Evolutionary conservation across 2,797 vertebrate genomes (phyloP), one percentile per base, ranked within the genome.

Genomic region (Apodemus agrarius): DNA sequence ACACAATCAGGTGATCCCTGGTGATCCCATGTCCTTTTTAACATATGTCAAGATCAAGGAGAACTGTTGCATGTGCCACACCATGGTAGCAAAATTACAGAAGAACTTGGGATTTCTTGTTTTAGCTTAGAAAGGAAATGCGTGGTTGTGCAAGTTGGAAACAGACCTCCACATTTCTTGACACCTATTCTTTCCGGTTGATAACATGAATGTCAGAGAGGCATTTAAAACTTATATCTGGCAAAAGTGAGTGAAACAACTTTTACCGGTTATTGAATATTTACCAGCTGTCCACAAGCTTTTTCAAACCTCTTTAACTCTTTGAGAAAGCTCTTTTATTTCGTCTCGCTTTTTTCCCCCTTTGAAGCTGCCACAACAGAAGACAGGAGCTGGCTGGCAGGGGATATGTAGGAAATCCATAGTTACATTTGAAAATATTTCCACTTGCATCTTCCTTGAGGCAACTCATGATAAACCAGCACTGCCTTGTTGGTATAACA

Each of bases 121-220:
- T 86, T 87, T 90, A 82, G 59, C 84, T 91, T 83, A 72, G 88
- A 96, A 63, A 94, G 63, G n/a, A 90, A 90, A 67, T 76, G 43
- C 26, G 31, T 74, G 52, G n/a, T 76, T 40, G 69, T 1, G n/a
- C 82, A 91, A 74, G n/a, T 94, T 90, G 52, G 72, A 81, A 84
- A 79, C 9, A 65, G 57, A 81, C 22, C 10, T 91, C 61, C 79
- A 87, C 12, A 80, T 90, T 90, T 85, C 89, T 90, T 67, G 67
- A 40, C 22, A 90, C 1, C 6, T 34, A 76, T 11, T 72, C 13
- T 46, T 83, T 96, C 90, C 26, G 31, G 49, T 37, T 85, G 52
- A 52, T n/a, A 93, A 95, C 63, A 75, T n/a, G n/a, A 69, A 69
- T 31, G 67, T 87, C 43, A 78, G 1, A 26, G 43, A 92, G 91